phyloP scores from a whole-genome alignment of 2,113 vertebrate species.

The Piliocolobus tephrosceles region DNA sequence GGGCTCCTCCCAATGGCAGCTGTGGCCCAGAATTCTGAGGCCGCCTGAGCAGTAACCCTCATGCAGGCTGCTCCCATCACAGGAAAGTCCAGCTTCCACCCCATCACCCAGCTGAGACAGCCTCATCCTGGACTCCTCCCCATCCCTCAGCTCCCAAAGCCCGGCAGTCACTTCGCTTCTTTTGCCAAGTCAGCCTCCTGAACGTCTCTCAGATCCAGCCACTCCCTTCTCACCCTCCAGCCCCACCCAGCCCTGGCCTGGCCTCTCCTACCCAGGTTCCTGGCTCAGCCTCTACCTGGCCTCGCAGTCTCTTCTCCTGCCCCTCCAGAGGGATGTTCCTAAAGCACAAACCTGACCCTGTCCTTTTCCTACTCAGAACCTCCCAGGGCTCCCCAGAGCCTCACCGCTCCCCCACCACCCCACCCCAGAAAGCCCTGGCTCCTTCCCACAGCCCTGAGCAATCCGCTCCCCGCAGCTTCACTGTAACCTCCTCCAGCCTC shows the following conservation, averaged over 20 bases:
- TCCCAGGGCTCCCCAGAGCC: background rate
- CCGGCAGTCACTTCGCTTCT: background rate
- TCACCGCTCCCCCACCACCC: background rate
- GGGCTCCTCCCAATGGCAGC: background rate
- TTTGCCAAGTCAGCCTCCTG: background rate
- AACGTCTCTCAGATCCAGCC: background rate
- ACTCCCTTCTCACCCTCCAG: background rate
- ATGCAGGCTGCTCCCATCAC: background rate
- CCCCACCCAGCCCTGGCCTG: background rate
- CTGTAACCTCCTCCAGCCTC: background rate
- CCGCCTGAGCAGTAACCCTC: background rate
- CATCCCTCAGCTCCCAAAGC: background rate
- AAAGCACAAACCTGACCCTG: background rate
- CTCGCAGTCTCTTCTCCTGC: background rate
- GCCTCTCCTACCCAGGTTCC: background rate
- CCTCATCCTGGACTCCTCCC: background rate
- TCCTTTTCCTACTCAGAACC: background rate
- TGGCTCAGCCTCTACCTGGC: background rate
- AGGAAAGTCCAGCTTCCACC: background rate
- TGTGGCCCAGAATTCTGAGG: background rate
- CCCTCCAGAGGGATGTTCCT: background rate
- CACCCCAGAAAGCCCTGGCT: background rate
- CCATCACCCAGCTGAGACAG: background rate
- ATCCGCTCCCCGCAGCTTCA: background rate
- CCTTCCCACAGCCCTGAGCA: rapidly evolving